phyloP scores from a whole-genome alignment of 2,888 invertebrate species.

The Trachelus troglodyta region DNA sequence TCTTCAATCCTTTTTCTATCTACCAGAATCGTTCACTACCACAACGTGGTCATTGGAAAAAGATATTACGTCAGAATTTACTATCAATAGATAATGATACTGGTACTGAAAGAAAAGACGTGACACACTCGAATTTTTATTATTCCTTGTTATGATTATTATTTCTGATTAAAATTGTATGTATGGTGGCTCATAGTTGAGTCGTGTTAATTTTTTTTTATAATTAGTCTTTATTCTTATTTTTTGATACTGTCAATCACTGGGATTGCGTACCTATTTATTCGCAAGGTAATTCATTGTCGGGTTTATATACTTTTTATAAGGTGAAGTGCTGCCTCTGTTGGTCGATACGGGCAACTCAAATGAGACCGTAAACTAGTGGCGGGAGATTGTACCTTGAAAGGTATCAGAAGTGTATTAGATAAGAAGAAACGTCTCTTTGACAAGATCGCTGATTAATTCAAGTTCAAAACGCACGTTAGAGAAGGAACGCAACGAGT shows the following conservation, averaged over 20 bases:
- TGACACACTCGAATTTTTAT: neutral
- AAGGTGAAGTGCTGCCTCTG: neutral
- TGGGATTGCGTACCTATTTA: neutral
- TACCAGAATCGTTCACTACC: neutral
- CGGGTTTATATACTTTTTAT: neutral
- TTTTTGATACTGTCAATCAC: neutral
- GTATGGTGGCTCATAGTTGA: neutral
- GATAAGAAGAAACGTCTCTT: conserved; percentile 2
- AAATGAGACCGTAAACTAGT: neutral
- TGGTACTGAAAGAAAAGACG: neutral
- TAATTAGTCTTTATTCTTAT: too few relatives aligned
- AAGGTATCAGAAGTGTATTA: neutral
- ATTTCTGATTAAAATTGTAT: neutral
- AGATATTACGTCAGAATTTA: neutral
- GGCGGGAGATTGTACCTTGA: neutral
- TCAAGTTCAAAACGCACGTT: neutral
- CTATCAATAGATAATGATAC: neutral
- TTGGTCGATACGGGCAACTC: neutral
- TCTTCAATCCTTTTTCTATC: conserved; percentile 1
- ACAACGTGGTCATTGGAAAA: neutral
- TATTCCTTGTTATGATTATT: neutral
- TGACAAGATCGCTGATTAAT: neutral
- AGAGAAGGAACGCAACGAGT: neutral
- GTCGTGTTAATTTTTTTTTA: too few relatives aligned
- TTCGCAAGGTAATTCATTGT: neutral